Evolutionary conservation across 53 echinoderm and acorn worm species (phyloP).

Genomic region (Luidia sarsii): DNA sequence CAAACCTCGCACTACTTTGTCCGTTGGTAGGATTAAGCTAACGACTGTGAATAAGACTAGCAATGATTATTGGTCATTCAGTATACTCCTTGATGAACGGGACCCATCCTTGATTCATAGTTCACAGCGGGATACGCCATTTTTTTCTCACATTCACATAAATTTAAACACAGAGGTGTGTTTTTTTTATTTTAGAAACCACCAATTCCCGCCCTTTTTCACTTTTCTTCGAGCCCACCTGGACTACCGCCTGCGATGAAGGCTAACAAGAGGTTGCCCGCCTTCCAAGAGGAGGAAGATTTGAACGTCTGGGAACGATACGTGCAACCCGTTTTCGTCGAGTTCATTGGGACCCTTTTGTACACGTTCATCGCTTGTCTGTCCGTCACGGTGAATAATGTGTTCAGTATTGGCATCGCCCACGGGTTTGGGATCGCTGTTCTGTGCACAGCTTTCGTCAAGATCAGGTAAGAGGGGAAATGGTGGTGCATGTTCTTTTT

Average conservation of each 20-base stretch:
- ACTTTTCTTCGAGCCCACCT: not conserved
- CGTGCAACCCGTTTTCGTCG: slow-evolving; percentile 83
- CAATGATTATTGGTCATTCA: slow-evolving; percentile 15
- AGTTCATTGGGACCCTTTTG: slow-evolving; percentile 73
- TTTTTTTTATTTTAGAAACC: not conserved
- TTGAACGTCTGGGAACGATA: slow-evolving; percentile 79
- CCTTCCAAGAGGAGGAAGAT: slow-evolving; percentile 64
- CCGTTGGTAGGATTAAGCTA: not conserved
- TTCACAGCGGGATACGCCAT: slow-evolving; percentile 24
- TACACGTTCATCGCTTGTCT: slow-evolving; percentile 76
- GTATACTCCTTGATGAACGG: not conserved
- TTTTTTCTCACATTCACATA: not conserved
- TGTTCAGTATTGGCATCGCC: slow-evolving; percentile 63
- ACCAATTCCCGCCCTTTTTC: not conserved
- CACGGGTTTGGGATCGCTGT: slow-evolving; percentile 78
- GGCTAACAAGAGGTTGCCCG: not conserved
- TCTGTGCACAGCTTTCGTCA: slow-evolving; percentile 76
- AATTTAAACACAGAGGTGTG: no score
- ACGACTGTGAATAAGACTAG: slow-evolving; percentile 9
- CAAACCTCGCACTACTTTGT: not conserved
- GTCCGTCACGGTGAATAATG: slow-evolving; percentile 61
- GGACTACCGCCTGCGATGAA: not conserved
- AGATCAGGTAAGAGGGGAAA: slow-evolving; percentile 78
- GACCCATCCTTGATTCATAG: not conserved
- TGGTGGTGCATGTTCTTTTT: no score